Evolutionary conservation across 2,113 vertebrate species (phyloP).

Genomic region (Crypturellus undulatus): DNA sequence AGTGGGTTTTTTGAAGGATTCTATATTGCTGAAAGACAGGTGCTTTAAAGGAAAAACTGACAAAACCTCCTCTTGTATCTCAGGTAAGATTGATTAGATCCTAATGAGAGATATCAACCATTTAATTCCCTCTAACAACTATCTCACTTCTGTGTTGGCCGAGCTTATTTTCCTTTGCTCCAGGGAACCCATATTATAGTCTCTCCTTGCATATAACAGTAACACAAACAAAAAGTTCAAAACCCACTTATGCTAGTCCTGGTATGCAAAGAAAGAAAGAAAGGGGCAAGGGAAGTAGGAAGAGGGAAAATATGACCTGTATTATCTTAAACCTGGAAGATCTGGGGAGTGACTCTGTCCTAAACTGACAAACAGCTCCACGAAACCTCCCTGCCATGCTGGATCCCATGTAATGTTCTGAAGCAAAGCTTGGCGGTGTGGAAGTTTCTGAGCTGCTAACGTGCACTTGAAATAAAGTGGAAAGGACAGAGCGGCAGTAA

Average conservation of each 20-base stretch:
- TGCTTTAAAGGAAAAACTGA: neutral
- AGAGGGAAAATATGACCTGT: neutral
- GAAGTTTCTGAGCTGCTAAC: neutral
- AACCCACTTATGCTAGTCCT: neutral
- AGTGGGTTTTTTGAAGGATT: fast-evolving
- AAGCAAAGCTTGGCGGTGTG: neutral
- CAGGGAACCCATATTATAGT: neutral
- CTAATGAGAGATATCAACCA: neutral
- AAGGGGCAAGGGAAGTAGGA: neutral
- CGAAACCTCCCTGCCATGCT: neutral
- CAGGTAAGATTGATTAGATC: neutral
- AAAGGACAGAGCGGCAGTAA: neutral
- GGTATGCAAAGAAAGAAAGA: neutral
- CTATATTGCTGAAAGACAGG: neutral
- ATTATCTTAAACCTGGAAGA: neutral
- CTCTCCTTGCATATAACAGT: neutral
- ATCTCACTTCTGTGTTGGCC: neutral
- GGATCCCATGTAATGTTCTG: neutral
- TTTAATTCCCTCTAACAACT: neutral
- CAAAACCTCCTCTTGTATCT: neutral
- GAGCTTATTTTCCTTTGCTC: neutral
- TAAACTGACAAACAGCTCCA: neutral
- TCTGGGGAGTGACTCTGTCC: neutral
- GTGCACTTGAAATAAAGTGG: neutral
- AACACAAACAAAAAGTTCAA: neutral